Conservation (phyloP, 2,113 vertebrate species). For the Kryptolebias marmoratus region DNA sequence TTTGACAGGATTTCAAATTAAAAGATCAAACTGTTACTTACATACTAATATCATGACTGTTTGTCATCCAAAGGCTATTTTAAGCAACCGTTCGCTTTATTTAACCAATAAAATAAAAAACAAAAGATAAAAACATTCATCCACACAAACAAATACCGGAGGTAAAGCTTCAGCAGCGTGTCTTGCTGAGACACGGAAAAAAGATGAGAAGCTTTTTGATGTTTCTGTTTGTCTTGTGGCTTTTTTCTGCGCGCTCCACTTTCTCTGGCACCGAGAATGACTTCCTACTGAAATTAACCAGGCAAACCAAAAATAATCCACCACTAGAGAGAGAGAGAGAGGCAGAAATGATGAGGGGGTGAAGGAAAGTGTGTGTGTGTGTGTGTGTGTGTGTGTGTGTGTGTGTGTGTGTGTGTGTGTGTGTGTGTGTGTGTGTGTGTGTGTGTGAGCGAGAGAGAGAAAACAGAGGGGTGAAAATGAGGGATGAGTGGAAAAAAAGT, state of each 20-base stretch:
- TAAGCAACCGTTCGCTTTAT: background rate
- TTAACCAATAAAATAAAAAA: slow-evolving; percentile 12
- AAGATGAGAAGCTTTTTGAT: slow-evolving; percentile 56
- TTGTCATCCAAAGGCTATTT: background rate
- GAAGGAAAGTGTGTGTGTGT: background rate
- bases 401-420: too few relatives aligned
- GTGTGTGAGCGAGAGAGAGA: background rate
- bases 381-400: too few relatives aligned
- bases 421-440: too few relatives aligned
- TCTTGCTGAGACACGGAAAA: slow-evolving; percentile 56
- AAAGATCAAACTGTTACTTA: background rate
- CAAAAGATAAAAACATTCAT: background rate
- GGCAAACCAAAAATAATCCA: slow-evolving; percentile 76
- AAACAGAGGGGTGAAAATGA: slow-evolving; percentile 3
- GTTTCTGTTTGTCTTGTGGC: slow-evolving; percentile 67
- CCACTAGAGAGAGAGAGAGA: slow-evolving; percentile 59
- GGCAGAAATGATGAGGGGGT: slow-evolving; percentile 19
- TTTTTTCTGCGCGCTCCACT: slow-evolving; percentile 69
- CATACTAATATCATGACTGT: background rate
- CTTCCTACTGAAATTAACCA: slow-evolving; percentile 76
- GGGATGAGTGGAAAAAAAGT: background rate
- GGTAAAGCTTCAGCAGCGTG: slow-evolving; percentile 23
- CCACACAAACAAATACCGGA: background rate
- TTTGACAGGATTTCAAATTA: background rate
- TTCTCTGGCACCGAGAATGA: slow-evolving; percentile 70